phyloP scores from a whole-genome alignment of 2,888 invertebrate species.

The Conus canariensis region DNA sequence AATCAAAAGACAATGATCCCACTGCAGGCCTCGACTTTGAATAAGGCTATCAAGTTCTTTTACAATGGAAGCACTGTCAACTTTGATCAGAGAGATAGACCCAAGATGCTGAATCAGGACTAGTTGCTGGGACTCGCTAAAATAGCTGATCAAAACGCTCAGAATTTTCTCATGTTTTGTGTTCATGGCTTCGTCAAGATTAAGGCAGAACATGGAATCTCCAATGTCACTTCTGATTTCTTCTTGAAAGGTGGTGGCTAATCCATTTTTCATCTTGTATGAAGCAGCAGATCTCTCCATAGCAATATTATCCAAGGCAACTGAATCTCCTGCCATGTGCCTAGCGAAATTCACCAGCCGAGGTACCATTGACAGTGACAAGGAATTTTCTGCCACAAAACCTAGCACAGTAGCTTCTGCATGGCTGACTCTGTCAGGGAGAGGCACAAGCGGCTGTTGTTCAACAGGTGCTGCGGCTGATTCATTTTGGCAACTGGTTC shows the following conservation, averaged over 20 bases:
- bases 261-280: too few species aligned
- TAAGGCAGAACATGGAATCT: too few species aligned
- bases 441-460: neutral
- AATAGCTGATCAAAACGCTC: slow-evolving; percentile 6
- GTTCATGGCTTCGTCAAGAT: too few species aligned
- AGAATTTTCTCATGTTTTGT: slow-evolving; percentile 38
- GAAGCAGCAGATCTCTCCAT: neutral
- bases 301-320: neutral
- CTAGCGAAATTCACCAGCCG: too few species aligned
- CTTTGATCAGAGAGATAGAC: neutral
- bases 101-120: slow-evolving; percentile 10
- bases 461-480: neutral
- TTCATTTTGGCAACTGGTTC: neutral
- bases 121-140: neutral
- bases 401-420: too few species aligned
- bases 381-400: too few species aligned
- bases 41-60: neutral
- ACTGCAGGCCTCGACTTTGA: neutral
- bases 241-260: too few species aligned
- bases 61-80: slow-evolving; percentile 6
- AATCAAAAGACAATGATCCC: neutral
- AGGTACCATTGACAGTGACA: too few species aligned
- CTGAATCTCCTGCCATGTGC: neutral
- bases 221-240: too few species aligned
- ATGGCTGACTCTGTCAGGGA: neutral